Evolutionary conservation across 2,113 vertebrate genomes (phyloP).

Genomic region (Thinocorus orbignyianus): DNA sequence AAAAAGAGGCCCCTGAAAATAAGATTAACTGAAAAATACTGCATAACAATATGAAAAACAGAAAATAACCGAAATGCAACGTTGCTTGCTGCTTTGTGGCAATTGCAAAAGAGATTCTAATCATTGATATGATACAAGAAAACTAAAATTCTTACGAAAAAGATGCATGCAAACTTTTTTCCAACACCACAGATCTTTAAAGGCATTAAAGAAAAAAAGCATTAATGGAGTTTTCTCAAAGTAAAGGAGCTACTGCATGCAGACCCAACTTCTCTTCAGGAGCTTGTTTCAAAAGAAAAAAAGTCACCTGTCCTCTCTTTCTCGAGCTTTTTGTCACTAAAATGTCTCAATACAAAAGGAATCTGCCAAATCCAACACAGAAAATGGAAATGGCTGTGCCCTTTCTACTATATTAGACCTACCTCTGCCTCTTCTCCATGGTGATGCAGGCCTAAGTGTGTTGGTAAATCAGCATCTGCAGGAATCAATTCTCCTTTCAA

Average conservation of each 20-base stretch:
- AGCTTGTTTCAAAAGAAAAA: background rate
- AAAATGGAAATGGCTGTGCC: background rate
- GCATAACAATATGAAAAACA: too few species aligned
- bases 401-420: background rate
- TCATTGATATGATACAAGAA: background rate
- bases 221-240: background rate
- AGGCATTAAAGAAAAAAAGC: background rate
- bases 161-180: background rate
- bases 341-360: background rate
- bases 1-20: background rate
- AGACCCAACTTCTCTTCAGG: background rate
- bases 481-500: conserved; percentile 88
- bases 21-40: background rate
- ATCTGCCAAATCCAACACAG: background rate
- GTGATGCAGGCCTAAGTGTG: conserved; percentile 93
- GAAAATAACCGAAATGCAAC: background rate
- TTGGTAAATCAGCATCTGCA: conserved; percentile 86
- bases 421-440: conserved; percentile 98
- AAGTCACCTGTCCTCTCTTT: background rate
- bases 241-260: background rate
- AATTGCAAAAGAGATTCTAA: background rate
- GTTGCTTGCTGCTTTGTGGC: background rate
- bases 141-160: background rate
- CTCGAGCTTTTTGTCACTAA: background rate
- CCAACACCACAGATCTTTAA: background rate